phyloP scores from a whole-genome alignment of 1,140 invertebrate genomes.

The Sminthurinus signatus region DNA sequence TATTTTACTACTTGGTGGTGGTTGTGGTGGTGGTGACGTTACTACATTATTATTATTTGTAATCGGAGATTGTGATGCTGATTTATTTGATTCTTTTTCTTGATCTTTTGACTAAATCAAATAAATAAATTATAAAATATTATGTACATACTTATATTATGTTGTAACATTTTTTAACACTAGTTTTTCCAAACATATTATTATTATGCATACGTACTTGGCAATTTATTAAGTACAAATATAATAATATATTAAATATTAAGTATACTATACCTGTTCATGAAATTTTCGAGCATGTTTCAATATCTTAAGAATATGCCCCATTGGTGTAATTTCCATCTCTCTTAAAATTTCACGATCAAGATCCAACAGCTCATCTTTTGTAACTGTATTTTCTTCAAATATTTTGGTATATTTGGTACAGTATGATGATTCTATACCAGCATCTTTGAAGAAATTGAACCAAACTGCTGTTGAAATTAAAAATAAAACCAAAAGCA shows the following conservation, averaged over 20 bases:
- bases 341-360: constrained; percentile 74
- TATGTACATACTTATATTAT: no score
- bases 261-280: constrained; percentile 50
- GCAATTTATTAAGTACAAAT: no score
- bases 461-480: constrained; percentile 62
- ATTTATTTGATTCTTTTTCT: constrained; percentile 18
- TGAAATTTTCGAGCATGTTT: constrained; percentile 70
- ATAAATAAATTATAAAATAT: no score
- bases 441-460: constrained; percentile 69
- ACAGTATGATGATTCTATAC: constrained; percentile 56
- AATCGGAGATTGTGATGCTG: constrained; percentile 11
- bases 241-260: constrained; percentile 5
- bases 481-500: no score
- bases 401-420: constrained; percentile 76
- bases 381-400: constrained; percentile 69
- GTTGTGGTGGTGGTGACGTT: background rate
- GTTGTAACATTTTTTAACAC: no score
- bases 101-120: constrained; percentile 22
- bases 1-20: background rate
- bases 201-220: no score
- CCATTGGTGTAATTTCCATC: constrained; percentile 74
- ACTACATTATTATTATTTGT: no score
- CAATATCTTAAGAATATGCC: constrained; percentile 75
- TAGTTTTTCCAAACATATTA: no score
- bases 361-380: constrained; percentile 71